phyloP scores from a whole-genome alignment of 2,888 invertebrate species.

The Chloroclystis v-ata region DNA sequence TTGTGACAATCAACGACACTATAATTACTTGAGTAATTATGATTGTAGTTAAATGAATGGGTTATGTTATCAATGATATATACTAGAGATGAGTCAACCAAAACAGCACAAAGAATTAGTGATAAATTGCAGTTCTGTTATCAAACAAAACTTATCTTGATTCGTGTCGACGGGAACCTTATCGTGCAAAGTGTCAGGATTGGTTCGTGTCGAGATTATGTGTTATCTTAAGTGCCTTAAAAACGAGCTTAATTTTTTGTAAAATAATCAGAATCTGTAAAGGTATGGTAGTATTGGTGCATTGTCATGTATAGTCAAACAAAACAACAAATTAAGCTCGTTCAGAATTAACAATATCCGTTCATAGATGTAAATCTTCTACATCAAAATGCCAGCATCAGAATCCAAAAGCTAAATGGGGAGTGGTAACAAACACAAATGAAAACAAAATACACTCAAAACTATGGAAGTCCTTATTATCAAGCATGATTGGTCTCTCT shows the following conservation, averaged over 20 bases:
- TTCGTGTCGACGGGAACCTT: conserved; percentile 1
- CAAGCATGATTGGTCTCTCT: conserved; percentile 47
- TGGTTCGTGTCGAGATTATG: neutral
- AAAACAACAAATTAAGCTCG: no score
- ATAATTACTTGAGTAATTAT: no score
- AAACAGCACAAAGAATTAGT: conserved; percentile 40
- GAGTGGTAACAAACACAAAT: conserved; percentile 37
- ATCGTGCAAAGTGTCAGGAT: neutral
- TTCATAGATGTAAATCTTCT: neutral
- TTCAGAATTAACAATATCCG: no score
- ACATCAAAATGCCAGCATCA: neutral
- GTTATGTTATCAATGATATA: neutral
- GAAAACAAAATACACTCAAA: conserved; percentile 34
- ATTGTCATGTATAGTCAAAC: no score
- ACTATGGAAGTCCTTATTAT: conserved; percentile 1
- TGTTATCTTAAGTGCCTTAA: neutral
- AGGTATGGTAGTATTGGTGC: no score
- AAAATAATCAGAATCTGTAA: no score
- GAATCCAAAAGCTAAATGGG: conserved; percentile 19
- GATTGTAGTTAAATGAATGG: neutral
- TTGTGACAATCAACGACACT: no score
- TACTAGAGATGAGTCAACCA: conserved; percentile 7
- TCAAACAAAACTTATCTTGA: conserved; percentile 14
- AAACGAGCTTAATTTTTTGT: neutral
- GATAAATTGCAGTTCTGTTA: conserved; percentile 17